Conservation (phyloP, 2,888 invertebrate genomes). For the Heliconius hortense region DNA sequence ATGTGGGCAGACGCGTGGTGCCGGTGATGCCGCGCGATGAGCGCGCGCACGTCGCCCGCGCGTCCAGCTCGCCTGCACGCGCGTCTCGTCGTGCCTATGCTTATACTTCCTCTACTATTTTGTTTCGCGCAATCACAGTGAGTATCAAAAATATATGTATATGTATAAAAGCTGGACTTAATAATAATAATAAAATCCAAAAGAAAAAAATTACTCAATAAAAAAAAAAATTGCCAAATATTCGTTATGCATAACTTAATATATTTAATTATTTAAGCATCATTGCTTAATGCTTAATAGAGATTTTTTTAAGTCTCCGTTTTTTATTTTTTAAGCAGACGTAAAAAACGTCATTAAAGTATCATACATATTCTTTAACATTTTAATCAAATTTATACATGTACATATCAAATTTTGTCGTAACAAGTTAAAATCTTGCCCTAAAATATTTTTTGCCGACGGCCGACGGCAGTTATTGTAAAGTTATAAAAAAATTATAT, state of each 20-base stretch:
- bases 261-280: background rate
- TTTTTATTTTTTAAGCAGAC: background rate
- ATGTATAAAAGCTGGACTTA: background rate
- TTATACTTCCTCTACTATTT: constrained; percentile 56
- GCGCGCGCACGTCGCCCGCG: constrained; percentile 64
- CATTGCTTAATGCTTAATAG: background rate
- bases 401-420: background rate
- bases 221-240: background rate
- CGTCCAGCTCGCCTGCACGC: constrained; percentile 49
- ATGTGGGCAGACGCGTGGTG: constrained; percentile 43
- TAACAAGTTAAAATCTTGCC: background rate
- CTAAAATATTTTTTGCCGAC: constrained; percentile 29
- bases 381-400: too few species aligned
- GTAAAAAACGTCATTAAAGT: background rate
- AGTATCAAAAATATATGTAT: constrained; percentile 49
- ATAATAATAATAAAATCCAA: background rate
- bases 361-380: background rate
- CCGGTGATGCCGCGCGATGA: constrained; percentile 74
- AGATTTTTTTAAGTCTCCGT: background rate
- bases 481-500: background rate
- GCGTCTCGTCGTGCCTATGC: constrained; percentile 50
- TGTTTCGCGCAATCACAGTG: constrained; percentile 64
- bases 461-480: constrained; percentile 38
- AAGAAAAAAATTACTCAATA: background rate
- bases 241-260: background rate